Evolutionary conservation across 2,888 invertebrate genomes (phyloP).

Genomic region (Byasa hedistus): DNA sequence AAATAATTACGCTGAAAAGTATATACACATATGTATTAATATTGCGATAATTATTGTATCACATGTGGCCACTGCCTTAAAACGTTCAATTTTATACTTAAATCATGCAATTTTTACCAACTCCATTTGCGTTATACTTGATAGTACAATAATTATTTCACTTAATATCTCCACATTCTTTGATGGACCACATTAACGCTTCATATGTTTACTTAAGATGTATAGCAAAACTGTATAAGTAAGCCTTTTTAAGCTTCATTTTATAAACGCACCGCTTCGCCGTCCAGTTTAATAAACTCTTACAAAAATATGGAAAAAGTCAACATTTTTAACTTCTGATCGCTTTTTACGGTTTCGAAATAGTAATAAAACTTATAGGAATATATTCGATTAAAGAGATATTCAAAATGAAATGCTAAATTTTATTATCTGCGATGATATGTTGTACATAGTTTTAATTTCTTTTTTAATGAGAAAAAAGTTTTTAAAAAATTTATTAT

Average conservation of each 20-base stretch:
- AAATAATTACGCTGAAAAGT: neutral
- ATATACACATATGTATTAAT: neutral
- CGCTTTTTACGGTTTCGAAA: conserved; percentile 19
- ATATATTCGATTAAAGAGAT: conserved; percentile 2
- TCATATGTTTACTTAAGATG: conserved; percentile 3
- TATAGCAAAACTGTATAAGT: conserved; percentile 7
- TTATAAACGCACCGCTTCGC: conserved; percentile 44
- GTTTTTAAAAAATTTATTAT: neutral
- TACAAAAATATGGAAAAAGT: conserved; percentile 7
- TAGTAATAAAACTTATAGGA: conserved; percentile 4
- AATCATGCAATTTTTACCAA: conserved; percentile 9
- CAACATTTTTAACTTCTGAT: conserved; percentile 5
- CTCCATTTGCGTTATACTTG: conserved; percentile 1
- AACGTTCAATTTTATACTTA: conserved; percentile 16
- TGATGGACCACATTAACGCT: conserved; percentile 22
- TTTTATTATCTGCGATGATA: neutral
- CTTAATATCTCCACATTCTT: neutral
- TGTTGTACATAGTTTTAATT: neutral
- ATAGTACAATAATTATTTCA: conserved; percentile 21
- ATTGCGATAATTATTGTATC: conserved; percentile 11
- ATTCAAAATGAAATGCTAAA: neutral
- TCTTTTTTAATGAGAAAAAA: no score
- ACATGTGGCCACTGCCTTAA: conserved; percentile 25
- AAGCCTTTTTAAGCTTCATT: conserved; percentile 13
- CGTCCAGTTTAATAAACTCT: conserved; percentile 44